Base-by-base conservation (phyloP, 2,113 vertebrate genomes). In the Colossoma macropomum region DNA sequence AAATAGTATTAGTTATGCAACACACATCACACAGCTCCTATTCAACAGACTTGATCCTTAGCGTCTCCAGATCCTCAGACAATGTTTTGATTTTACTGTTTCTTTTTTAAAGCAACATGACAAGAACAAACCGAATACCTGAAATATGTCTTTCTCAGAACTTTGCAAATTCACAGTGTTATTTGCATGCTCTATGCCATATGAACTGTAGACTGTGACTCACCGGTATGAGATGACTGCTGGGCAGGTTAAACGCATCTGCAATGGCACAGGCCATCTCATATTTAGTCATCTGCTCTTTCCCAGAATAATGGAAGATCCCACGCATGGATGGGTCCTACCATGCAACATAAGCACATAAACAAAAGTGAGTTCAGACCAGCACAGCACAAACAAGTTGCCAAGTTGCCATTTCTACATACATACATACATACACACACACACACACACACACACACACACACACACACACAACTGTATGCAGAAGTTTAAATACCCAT, bases 281-380 rank as follows among this genome's bases (percentile, higher is more conserved):
- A 79, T 97, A 99, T 83, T 98, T 99, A 0, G 97, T 99, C 97
- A 99, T 98, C 91, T 97, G 96, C 59, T 99, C 96, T 25, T 96
- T 97, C 28, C 95, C 96, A 28, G 98, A 99, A 92, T 95, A 99
- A 87, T 99, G 98, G 88, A 97, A 99, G 13, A 95, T 93, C 82
- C 98, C 98, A 87, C 91, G 95, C 77, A 99, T 88, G 0, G 97
- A 97, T 0, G 95, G 91, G 80, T 98, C 97, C 97, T 97, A 79
- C 17, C 21, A 81, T 88, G 65, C 4, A 80, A 76, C 73, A 45
- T 78, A 72, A 52, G 70, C 8, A 70, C 23, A 65, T 1, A 48
- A 27, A 32, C 10, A 45, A 19, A 48, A 28, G 5, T 48, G 41
- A n/a, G 63, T 16, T 2, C 3, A 69, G 25, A 45, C 34, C 0